phyloP scores from a whole-genome alignment of 2,797 vertebrate genomes.

The Hephaestus fuliginosus region DNA sequence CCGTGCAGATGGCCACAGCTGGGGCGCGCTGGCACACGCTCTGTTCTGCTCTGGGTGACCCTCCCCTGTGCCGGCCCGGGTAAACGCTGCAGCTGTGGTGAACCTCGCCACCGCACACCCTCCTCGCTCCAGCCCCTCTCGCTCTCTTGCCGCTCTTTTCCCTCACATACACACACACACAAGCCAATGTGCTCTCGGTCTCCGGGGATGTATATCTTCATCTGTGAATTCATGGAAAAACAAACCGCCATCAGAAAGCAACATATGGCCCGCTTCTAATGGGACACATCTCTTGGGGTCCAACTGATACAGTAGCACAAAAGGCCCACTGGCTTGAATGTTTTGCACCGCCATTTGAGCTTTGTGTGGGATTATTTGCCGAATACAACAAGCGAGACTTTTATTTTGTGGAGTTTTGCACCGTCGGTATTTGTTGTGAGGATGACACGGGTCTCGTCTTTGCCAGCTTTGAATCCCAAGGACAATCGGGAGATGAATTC shows the following conservation, averaged over 20 bases:
- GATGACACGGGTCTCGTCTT: constrained; percentile 24
- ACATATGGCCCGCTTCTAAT: constrained; percentile 71
- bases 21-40: constrained; percentile 53
- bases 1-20: constrained; percentile 75
- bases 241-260: constrained; percentile 69
- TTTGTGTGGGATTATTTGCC: constrained; percentile 28
- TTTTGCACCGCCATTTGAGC: constrained; percentile 32
- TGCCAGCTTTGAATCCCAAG: constrained; percentile 52
- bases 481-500: constrained; percentile 41
- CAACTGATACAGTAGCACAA: constrained; percentile 53
- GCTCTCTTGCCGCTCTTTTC: constrained; percentile 21
- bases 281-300: constrained; percentile 66
- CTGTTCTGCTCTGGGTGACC: constrained; percentile 66
- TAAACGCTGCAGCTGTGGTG: constrained; percentile 74
- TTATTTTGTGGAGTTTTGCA: constrained; percentile 16
- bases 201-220: constrained; percentile 68
- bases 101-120: constrained; percentile 59
- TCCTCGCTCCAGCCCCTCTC: constrained; percentile 21
- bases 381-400: constrained; percentile 16
- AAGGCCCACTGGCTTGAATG: constrained; percentile 36
- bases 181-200: constrained; percentile 45
- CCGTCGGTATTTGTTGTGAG: constrained; percentile 19
- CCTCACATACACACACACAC: constrained; percentile 7
- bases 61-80: constrained; percentile 57
- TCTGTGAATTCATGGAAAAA: constrained; percentile 72